A percentile compares a stretch with the other conserved stretches of the same genome.
Conservation (phyloP, 2,113 vertebrate species). For the Zosterops japonicus region DNA sequence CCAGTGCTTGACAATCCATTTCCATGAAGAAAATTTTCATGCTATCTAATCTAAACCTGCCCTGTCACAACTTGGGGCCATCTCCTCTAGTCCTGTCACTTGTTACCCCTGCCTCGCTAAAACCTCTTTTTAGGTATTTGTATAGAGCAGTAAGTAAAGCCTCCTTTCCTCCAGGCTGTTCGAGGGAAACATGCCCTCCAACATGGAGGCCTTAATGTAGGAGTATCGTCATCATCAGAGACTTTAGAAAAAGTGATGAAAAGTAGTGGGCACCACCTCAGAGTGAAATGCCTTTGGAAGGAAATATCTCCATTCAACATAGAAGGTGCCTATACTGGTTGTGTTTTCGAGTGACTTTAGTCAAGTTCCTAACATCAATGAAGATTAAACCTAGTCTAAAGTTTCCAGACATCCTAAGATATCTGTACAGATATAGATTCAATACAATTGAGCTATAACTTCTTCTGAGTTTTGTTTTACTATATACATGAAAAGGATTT, state of each 20-base stretch:
- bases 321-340: not conserved
- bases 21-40: not conserved
- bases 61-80: not conserved
- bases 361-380: not conserved
- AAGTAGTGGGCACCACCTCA: not conserved
- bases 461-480: not conserved
- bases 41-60: not conserved
- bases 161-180: not conserved
- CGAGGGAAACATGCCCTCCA: not conserved
- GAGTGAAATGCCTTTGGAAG: not conserved
- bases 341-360: not conserved
- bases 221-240: not conserved
- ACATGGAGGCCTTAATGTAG: not conserved
- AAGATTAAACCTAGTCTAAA: not conserved
- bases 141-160: not conserved
- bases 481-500: not conserved
- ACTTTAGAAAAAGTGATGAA: not conserved
- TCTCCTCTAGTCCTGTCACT: not conserved
- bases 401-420: not conserved
- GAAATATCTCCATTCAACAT: not conserved
- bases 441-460: not conserved
- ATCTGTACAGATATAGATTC: not conserved
- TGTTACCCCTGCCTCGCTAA: accelerated
- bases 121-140: not conserved
- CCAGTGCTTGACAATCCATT: not conserved